Evolutionary conservation across 2,113 vertebrate species (phyloP).

Genomic region (Telmatochromis bifrenatus): DNA sequence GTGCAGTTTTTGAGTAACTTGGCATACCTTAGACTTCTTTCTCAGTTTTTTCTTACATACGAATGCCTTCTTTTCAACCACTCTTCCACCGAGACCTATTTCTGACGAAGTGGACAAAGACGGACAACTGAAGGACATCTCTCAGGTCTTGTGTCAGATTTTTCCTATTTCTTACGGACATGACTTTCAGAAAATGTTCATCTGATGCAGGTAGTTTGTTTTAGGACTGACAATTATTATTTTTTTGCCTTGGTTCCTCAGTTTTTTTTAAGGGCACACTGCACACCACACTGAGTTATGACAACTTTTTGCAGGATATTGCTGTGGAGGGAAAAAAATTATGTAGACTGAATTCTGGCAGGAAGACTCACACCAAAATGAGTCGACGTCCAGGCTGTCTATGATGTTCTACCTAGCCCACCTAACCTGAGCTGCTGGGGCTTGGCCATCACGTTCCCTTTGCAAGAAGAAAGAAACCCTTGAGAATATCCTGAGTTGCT

Average conservation of each 20-base stretch:
- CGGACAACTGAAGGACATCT: neutral
- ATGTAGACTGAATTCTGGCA: neutral
- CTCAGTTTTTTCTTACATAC: neutral
- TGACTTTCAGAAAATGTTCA: neutral
- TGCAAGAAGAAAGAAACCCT: neutral
- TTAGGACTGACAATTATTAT: neutral
- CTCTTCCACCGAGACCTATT: neutral
- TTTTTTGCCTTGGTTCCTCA: neutral
- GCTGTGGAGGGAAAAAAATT: neutral
- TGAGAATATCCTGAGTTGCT: neutral
- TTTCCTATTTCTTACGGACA: neutral
- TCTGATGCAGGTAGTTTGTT: neutral
- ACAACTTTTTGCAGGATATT: neutral
- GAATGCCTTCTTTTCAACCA: neutral
- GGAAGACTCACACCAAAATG: neutral
- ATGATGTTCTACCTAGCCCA: neutral
- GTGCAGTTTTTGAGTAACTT: neutral
- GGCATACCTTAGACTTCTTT: neutral
- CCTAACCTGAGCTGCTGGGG: neutral
- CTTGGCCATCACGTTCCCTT: neutral
- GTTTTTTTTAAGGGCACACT: neutral
- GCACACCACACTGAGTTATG: neutral
- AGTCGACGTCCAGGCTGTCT: neutral
- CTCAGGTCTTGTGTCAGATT: neutral
- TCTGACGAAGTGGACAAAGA: neutral